Evolutionary conservation across 2,797 vertebrate genomes (phyloP).

Genomic region (Lindbergichthys nudifrons): DNA sequence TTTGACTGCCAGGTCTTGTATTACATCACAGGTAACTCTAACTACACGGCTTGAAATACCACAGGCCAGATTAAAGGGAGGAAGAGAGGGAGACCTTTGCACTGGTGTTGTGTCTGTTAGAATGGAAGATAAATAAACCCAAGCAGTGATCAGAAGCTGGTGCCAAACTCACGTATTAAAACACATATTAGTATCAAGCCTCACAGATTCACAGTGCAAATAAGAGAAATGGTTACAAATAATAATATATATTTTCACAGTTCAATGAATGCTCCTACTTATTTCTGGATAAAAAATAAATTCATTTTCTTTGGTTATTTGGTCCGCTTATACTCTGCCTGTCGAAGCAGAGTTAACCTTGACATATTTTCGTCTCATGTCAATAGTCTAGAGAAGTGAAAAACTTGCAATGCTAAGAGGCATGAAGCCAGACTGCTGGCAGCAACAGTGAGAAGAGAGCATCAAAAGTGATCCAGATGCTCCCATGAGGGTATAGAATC

Average conservation of each 20-base stretch:
- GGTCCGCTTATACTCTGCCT: slow-evolving; percentile 30
- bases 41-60: slow-evolving; percentile 36
- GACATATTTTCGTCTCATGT: slow-evolving; percentile 46
- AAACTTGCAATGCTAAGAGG: slow-evolving; percentile 41
- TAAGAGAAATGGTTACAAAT: neutral
- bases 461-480: slow-evolving; percentile 2
- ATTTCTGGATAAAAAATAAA: slow-evolving; percentile 47
- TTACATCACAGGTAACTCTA: slow-evolving; percentile 34
- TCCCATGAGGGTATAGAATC: slow-evolving; percentile 6
- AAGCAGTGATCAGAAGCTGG: slow-evolving; percentile 31
- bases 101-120: slow-evolving; percentile 11
- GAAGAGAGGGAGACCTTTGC: slow-evolving; percentile 27
- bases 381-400: slow-evolving; percentile 27
- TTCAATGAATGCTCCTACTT: neutral
- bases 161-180: slow-evolving; percentile 19
- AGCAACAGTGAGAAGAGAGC: neutral
- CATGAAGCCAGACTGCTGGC: slow-evolving; percentile 19
- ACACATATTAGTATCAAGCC: slow-evolving; percentile 3
- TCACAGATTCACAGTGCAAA: slow-evolving; percentile 2
- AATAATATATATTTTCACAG: neutral
- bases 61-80: slow-evolving; percentile 11
- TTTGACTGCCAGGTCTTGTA: slow-evolving; percentile 26
- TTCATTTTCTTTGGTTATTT: slow-evolving; percentile 41
- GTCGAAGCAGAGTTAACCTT: slow-evolving; percentile 43
- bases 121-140: slow-evolving; percentile 26